Evolutionary conservation across 2,113 vertebrate genomes (phyloP).

Genomic region (Oreochromis spilurus): DNA sequence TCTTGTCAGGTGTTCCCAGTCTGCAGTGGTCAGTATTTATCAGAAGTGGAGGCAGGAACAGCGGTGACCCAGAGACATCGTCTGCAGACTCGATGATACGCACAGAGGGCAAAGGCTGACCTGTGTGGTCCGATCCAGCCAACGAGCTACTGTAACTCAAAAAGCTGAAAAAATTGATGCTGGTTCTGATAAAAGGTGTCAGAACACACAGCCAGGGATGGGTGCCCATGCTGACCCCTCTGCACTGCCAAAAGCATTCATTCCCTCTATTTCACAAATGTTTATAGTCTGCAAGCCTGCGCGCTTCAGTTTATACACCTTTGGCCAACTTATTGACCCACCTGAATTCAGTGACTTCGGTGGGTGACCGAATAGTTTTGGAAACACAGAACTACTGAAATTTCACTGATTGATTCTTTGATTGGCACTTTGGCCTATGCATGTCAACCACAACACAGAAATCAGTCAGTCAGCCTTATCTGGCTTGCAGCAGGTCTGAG

Average conservation of each 20-base stretch:
- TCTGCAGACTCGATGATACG: neutral
- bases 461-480: neutral
- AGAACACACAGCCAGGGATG: neutral
- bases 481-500: neutral
- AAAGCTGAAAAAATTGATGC: neutral
- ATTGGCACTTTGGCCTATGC: neutral
- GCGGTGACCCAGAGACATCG: neutral
- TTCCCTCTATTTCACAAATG: neutral
- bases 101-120: neutral
- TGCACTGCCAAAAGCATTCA: neutral
- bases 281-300: neutral
- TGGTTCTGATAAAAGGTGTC: neutral
- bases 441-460: neutral
- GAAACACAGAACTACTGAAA: neutral
- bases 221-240: neutral
- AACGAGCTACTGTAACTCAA: neutral
- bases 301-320: neutral
- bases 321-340: neutral
- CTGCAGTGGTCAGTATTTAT: neutral
- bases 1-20: neutral
- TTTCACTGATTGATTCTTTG: neutral
- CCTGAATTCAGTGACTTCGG: neutral
- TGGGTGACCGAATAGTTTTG: neutral
- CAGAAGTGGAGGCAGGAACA: neutral
- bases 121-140: neutral